Conservation (phyloP, 2,113 vertebrate genomes). For the Ia io region DNA sequence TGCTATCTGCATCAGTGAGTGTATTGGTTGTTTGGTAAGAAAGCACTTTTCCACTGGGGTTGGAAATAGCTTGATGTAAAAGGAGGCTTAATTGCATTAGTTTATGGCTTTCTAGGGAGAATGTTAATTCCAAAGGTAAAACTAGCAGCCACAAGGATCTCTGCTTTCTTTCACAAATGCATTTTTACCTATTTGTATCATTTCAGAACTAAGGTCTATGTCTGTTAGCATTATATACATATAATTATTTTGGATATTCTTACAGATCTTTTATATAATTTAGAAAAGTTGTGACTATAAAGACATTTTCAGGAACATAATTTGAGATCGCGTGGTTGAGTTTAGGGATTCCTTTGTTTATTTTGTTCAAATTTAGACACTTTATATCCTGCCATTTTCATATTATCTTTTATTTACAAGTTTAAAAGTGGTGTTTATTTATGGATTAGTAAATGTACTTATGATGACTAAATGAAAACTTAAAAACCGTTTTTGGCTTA, state of each 20-base stretch:
- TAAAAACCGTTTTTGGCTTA: conserved; percentile 32
- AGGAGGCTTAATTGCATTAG: conserved; percentile 26
- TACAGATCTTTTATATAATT: conserved; percentile 31
- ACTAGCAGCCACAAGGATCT: not conserved
- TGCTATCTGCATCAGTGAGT: conserved; percentile 42
- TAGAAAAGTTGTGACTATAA: conserved; percentile 28
- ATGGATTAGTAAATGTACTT: conserved; percentile 41
- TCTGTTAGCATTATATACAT: conserved; percentile 34
- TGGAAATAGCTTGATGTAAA: conserved; percentile 45
- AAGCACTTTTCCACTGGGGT: conserved; percentile 30
- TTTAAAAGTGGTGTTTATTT: conserved; percentile 31
- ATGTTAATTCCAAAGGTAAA: conserved; percentile 40
- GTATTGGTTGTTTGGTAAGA: conserved; percentile 51
- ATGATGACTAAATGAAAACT: conserved; percentile 52
- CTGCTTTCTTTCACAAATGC: conserved; percentile 53
- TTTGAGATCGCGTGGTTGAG: conserved; percentile 33
- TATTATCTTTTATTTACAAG: conserved; percentile 60
- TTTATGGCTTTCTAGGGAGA: not conserved
- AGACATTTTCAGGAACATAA: conserved; percentile 33
- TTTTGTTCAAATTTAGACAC: conserved; percentile 54
- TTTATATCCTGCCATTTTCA: conserved; percentile 58
- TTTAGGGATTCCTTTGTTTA: conserved; percentile 55
- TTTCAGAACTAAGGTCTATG: conserved; percentile 1
- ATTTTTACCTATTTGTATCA: conserved; percentile 20
- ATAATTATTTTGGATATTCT: conserved; percentile 34